Percentiles rank a stretch among this genome's conserved stretches.
These are phyloP conservation scores for Teleogryllus oceanicus DNA, from an alignment of 2,888 invertebrate genomes.

Conservation along the genomic window DNA sequence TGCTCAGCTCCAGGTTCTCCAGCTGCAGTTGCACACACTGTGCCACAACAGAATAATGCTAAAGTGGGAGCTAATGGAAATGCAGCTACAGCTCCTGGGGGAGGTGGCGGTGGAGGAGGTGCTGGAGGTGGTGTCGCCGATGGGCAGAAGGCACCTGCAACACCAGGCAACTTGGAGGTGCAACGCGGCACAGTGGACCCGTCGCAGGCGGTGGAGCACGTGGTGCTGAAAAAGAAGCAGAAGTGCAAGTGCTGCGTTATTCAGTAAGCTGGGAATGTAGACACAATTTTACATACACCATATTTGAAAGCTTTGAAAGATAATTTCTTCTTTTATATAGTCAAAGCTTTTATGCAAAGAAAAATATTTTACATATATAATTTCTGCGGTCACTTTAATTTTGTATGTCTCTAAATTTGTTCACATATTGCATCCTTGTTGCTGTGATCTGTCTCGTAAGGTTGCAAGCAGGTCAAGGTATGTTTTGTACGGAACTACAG, in stretches of 20 bases:
- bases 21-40: conserved; percentile 38
- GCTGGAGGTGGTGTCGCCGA: conserved; percentile 44
- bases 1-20: conserved; percentile 34
- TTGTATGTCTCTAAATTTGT: not conserved
- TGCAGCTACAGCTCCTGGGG: conserved; percentile 47
- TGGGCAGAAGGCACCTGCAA: conserved; percentile 31
- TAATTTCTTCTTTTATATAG: conserved; percentile 7
- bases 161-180: conserved; percentile 62
- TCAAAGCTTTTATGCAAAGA: not conserved
- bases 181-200: conserved; percentile 67
- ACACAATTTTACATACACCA: not conserved
- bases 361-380: conserved; percentile 1
- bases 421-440: conserved; percentile 18
- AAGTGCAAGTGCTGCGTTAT: conserved; percentile 93
- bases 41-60: conserved; percentile 46
- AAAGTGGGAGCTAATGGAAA: conserved; percentile 44
- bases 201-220: conserved; percentile 77
- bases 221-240: conserved; percentile 90
- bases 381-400: not conserved
- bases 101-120: conserved; percentile 44
- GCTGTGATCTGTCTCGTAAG: not conserved
- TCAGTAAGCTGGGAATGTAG: conserved; percentile 59
- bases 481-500: not conserved
- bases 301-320: not conserved
- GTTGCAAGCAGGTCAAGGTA: conserved; percentile 6